These are phyloP conservation scores for Spodoptera picta DNA, from an alignment of 2,888 invertebrate genomes.

Conservation along the genomic window DNA sequence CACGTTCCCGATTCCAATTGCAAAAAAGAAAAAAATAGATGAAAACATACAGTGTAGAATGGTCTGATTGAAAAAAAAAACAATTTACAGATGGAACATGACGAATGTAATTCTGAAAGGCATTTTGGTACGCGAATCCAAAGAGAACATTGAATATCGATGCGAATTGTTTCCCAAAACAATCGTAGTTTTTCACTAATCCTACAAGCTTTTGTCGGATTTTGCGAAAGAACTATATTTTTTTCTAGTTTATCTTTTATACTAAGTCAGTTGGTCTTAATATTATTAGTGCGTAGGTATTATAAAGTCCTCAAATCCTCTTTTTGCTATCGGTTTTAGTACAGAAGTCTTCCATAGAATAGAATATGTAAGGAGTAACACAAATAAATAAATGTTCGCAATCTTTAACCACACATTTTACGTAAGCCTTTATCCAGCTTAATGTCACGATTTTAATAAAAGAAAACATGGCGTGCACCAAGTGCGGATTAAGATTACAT, in stretches of 20 bases:
- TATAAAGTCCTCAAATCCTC: no score
- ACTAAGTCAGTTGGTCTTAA: no score
- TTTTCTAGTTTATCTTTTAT: background rate
- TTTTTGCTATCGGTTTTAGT: conserved; percentile 7
- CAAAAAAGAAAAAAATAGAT: conserved; percentile 47
- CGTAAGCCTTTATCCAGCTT: conserved; percentile 34
- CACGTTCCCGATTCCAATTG: conserved; percentile 46
- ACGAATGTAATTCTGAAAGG: conserved; percentile 45
- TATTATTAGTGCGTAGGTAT: no score
- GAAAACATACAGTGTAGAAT: conserved; percentile 48
- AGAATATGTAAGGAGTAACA: conserved; percentile 13
- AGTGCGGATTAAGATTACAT: conserved; percentile 15
- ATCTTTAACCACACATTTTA: conserved; percentile 27
- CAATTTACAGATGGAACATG: conserved; percentile 35
- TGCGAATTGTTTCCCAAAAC: conserved; percentile 13
- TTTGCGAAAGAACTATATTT: background rate
- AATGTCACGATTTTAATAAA: conserved; percentile 38
- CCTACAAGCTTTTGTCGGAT: background rate
- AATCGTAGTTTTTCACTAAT: conserved; percentile 8
- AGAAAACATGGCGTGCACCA: conserved; percentile 11
- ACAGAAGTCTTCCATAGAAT: conserved; percentile 3
- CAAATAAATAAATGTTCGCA: conserved; percentile 18
- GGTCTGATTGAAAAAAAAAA: conserved; percentile 54
- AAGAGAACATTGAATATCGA: conserved; percentile 6
- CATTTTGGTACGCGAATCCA: conserved; percentile 36